Conservation (phyloP, 2,113 vertebrate species). For the Onychostoma macrolepis region DNA sequence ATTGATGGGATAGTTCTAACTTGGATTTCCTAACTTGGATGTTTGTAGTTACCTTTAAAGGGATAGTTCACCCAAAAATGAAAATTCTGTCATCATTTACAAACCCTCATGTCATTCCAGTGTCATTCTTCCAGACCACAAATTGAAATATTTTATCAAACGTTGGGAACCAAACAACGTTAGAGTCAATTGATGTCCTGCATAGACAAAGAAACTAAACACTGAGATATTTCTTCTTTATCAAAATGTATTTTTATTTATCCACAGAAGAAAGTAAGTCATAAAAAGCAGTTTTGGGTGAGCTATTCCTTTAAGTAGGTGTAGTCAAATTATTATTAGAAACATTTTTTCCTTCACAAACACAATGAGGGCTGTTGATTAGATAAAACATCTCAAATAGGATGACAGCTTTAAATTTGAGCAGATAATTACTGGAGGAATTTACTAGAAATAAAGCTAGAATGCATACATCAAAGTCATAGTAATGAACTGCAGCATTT, state of each 20-base stretch:
- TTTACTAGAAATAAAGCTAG: neutral
- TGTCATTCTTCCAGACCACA: neutral
- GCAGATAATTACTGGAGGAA: neutral
- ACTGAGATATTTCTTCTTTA: neutral
- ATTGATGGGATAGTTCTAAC: neutral
- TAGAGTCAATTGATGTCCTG: neutral
- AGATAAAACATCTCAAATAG: neutral
- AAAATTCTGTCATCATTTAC: neutral
- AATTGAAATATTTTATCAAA: neutral
- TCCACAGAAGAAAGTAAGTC: neutral
- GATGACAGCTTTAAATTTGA: neutral
- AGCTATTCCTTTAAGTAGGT: neutral
- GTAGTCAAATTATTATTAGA: neutral
- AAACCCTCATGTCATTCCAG: neutral
- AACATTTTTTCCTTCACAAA: neutral
- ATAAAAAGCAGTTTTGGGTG: neutral
- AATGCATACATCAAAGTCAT: neutral
- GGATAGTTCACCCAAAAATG: neutral
- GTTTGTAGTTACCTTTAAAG: neutral
- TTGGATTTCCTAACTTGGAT: no score
- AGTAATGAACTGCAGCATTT: neutral
- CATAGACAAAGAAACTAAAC: neutral
- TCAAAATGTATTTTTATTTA: neutral
- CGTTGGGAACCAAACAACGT: neutral
- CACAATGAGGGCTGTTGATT: neutral